Conservation (phyloP, 1,140 invertebrate genomes). For the Drosophila lini region DNA sequence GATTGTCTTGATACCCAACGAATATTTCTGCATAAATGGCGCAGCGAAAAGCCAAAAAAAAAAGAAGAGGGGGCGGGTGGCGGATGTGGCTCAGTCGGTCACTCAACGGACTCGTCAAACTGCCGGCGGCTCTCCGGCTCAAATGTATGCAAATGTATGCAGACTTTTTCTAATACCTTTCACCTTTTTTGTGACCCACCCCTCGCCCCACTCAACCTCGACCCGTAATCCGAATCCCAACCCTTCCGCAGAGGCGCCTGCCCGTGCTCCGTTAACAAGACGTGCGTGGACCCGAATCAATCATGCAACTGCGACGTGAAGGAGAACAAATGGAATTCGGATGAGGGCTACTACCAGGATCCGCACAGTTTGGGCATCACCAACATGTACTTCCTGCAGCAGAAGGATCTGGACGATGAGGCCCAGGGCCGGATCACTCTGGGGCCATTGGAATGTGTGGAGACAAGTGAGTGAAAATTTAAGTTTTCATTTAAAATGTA, state of each 20-base stretch:
- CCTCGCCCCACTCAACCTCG: background rate
- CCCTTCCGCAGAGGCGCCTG: slow-evolving; percentile 86
- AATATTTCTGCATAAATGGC: slow-evolving; percentile 57
- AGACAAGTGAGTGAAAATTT: slow-evolving; percentile 91
- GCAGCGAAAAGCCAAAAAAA: slow-evolving; percentile 52
- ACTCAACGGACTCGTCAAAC: slow-evolving; percentile 71
- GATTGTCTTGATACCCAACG: slow-evolving; percentile 33
- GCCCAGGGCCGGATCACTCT: slow-evolving; percentile 94
- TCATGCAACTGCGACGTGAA: slow-evolving; percentile 95
- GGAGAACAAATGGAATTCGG: slow-evolving; percentile 93
- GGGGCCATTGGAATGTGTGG: slow-evolving; percentile 95
- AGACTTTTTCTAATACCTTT: slow-evolving; percentile 64
- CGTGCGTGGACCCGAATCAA: slow-evolving; percentile 91
- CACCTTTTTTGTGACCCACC: slow-evolving; percentile 44
- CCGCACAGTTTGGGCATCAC: slow-evolving; percentile 94
- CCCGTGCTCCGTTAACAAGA: slow-evolving; percentile 89
- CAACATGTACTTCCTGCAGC: slow-evolving; percentile 95
- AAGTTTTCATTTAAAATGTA: background rate
- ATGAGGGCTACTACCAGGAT: slow-evolving; percentile 93
- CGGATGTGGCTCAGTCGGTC: slow-evolving; percentile 31
- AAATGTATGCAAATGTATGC: slow-evolving; percentile 78
- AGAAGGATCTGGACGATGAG: slow-evolving; percentile 91
- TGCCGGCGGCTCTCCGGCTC: slow-evolving; percentile 48
- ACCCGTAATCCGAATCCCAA: slow-evolving; percentile 15
- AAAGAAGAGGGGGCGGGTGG: slow-evolving; percentile 12